Percentiles rank a stretch among this genome's conserved stretches.
Evolutionary conservation across 2,888 invertebrate species (phyloP).

Genomic region (Drosophila villosipedis): DNA sequence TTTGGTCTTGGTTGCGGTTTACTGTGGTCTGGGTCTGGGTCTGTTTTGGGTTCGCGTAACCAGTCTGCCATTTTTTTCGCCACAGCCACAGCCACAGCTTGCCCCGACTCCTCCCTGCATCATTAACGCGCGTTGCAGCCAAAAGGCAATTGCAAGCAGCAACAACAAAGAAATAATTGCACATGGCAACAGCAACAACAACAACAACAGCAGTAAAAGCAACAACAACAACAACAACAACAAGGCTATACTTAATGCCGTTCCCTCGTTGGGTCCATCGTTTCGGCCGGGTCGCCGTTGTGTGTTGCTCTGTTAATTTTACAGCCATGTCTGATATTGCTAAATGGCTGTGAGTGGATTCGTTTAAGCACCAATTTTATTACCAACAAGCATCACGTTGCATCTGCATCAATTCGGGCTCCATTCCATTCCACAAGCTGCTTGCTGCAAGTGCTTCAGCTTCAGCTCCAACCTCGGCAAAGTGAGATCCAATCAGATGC

Average conservation of each 20-base stretch:
- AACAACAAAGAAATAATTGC: slow-evolving; percentile 61
- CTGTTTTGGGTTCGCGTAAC: slow-evolving; percentile 40
- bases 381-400: slow-evolving; percentile 82
- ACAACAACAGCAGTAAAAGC: slow-evolving; percentile 18
- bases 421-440: slow-evolving; percentile 28
- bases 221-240: slow-evolving; percentile 16
- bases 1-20: background rate
- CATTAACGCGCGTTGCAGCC: slow-evolving; percentile 72
- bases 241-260: slow-evolving; percentile 35
- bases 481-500: slow-evolving; percentile 81
- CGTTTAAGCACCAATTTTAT: slow-evolving; percentile 84
- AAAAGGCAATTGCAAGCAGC: slow-evolving; percentile 56
- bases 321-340: slow-evolving; percentile 83
- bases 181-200: slow-evolving; percentile 40
- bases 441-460: slow-evolving; percentile 41
- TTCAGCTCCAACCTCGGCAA: slow-evolving; percentile 36
- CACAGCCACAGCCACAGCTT: slow-evolving; percentile 11
- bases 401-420: slow-evolving; percentile 74
- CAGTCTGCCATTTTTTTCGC: slow-evolving; percentile 71
- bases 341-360: slow-evolving; percentile 84
- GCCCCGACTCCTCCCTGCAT: slow-evolving; percentile 62
- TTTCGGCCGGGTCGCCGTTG: slow-evolving; percentile 50
- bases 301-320: slow-evolving; percentile 82
- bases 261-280: slow-evolving; percentile 20
- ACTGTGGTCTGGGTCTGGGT: background rate